phyloP scores from a whole-genome alignment of 2,888 invertebrate species.

The Lasiommata megera region DNA sequence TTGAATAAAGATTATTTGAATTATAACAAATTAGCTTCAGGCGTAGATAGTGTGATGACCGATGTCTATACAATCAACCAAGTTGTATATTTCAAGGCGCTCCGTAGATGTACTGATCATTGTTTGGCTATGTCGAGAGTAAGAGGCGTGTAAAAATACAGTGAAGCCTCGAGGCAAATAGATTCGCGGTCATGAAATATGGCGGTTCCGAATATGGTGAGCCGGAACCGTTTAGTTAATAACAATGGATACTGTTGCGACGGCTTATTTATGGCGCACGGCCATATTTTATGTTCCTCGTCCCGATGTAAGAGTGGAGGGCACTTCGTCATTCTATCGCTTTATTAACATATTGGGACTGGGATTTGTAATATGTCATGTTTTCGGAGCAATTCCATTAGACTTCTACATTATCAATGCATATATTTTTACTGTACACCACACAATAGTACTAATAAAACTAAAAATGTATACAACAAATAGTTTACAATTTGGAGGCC shows the following conservation, averaged over 20 bases:
- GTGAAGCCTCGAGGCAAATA: constrained; percentile 41
- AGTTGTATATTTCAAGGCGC: no score
- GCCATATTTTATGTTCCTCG: constrained; percentile 21
- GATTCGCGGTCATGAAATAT: constrained; percentile 44
- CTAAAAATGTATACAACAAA: no score
- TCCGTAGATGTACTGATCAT: constrained; percentile 6
- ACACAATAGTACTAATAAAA: no score
- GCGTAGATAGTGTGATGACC: no score
- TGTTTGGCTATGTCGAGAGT: constrained; percentile 28
- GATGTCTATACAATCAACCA: no score
- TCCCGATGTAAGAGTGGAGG: background rate
- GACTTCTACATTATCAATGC: background rate
- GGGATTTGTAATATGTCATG: background rate
- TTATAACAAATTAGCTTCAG: no score
- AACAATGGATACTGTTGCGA: constrained; percentile 28
- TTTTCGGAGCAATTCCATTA: background rate
- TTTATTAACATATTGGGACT: constrained; percentile 13
- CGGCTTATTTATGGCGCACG: constrained; percentile 22
- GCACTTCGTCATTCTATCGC: constrained; percentile 13
- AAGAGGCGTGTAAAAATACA: constrained; percentile 41
- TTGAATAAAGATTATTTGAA: no score
- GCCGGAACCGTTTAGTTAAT: constrained; percentile 36
- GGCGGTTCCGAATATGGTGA: constrained; percentile 38
- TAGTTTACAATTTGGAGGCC: no score
- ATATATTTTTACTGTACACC: no score